Evolutionary conservation across 35 echinoderm and acorn worm species (phyloP), one percentile per base, ranked within the genome.

Genomic region (Antedon bifida): DNA sequence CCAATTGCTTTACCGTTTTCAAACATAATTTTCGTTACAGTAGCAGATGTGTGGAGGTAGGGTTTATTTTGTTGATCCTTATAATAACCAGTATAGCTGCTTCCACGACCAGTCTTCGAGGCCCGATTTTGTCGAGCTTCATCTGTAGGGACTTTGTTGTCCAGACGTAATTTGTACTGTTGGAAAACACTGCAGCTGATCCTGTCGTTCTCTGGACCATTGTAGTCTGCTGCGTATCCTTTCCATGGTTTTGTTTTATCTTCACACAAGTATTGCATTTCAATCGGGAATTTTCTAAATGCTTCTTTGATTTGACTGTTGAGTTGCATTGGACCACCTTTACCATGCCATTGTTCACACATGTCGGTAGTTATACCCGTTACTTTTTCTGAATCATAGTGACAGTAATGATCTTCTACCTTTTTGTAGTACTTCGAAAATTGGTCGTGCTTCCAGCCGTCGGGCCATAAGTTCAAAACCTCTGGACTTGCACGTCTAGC

Each of bases 281-380:
- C 5, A 17, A 30, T 51, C 13, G 82, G 82, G 32, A 83, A 83
- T 13, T 83, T 83, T 56, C 39, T 35, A 28, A 83, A 83, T 46
- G 82, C 82, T 83, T 83, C 82, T 83, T 83, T 31, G 30, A 83
- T 30, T 31, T 83, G 82, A 32, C 8, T 83, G 45, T 83, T 83
- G 1, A 83, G 10, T 46, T 83, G 82, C 82, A 83, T 83, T 64
- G 28, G 3, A 11, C 82, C 82, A 5, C 55, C 42, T 83, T 83
- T 83, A 0, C 82, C 82, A 44, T 83, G 80, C 80, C 80, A 82
- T 82, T 36, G 4, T 13, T 82, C 80, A 82, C 80, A 82, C 16
- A 42, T 14, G 30, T 83, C 45, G 5, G 7, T 2, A 73, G 82
- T 73, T 55, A 83, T 83, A 0, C 82, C 82, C 0, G 82, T 83